phyloP scores from a whole-genome alignment of 2,888 invertebrate genomes.

The Rhingia campestris region DNA sequence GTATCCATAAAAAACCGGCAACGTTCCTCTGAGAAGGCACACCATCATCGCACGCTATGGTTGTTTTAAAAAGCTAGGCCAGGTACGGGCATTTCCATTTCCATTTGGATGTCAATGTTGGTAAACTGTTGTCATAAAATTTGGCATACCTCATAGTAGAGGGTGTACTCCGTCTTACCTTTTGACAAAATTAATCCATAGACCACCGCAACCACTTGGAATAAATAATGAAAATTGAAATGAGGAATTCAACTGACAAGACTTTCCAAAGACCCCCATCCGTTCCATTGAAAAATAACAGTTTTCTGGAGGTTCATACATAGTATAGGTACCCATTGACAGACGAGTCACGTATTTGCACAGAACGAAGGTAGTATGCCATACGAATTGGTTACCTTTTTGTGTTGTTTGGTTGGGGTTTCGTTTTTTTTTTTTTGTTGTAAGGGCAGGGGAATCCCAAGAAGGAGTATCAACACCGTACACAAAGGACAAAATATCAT shows the following conservation, averaged over 20 bases:
- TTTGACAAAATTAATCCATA: not conserved
- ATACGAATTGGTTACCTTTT: conserved; percentile 51
- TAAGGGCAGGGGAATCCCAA: not conserved
- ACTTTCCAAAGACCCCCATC: not conserved
- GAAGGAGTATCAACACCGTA: not conserved
- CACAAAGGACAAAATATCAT: conserved; percentile 40
- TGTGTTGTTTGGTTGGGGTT: not conserved
- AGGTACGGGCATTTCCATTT: not conserved
- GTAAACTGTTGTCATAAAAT: conserved; percentile 66
- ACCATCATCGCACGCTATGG: conserved; percentile 38
- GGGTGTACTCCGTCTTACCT: not conserved
- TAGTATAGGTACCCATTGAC: conserved; percentile 13
- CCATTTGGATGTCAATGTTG: conserved; percentile 44
- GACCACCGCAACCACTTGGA: conserved; percentile 62
- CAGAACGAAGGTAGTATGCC: conserved; percentile 19
- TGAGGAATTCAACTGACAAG: conserved; percentile 57
- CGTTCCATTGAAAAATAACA: not conserved
- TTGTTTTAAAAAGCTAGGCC: conserved; percentile 22
- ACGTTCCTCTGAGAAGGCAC: conserved; percentile 6
- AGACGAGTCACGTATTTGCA: conserved; percentile 55
- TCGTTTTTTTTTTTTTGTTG: no score
- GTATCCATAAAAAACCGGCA: conserved; percentile 8
- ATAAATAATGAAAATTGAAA: conserved; percentile 71
- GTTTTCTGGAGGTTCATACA: not conserved
- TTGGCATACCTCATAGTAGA: conserved; percentile 20